Conservation (phyloP, 2,797 vertebrate species). For the Borostomias antarcticus region DNA sequence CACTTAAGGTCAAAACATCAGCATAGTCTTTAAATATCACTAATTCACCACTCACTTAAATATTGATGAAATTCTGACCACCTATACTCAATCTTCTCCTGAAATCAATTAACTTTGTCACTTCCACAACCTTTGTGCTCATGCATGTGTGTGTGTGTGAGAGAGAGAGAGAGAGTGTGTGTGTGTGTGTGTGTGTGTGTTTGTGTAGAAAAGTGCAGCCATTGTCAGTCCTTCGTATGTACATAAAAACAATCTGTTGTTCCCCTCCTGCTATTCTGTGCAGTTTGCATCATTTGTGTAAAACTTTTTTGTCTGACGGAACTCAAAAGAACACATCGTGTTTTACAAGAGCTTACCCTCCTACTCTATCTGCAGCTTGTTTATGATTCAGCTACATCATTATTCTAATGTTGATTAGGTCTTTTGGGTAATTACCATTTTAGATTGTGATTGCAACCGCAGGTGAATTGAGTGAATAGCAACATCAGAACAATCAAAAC, state of each 20-base stretch:
- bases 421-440: slow-evolving; percentile 74
- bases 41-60: slow-evolving; percentile 65
- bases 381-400: slow-evolving; percentile 68
- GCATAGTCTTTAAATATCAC: slow-evolving; percentile 65
- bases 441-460: slow-evolving; percentile 66
- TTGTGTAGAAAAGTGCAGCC: no score
- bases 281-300: no score
- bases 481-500: slow-evolving; percentile 6
- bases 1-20: slow-evolving; percentile 69
- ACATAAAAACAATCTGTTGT: no score
- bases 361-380: slow-evolving; percentile 62
- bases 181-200: no score
- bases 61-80: slow-evolving; percentile 66
- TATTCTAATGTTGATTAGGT: slow-evolving; percentile 74
- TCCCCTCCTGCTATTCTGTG: no score
- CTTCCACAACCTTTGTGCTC: slow-evolving; percentile 24
- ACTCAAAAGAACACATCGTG: slow-evolving; percentile 66
- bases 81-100: slow-evolving; percentile 33
- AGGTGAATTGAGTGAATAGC: slow-evolving; percentile 55
- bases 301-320: slow-evolving; percentile 53
- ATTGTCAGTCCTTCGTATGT: no score
- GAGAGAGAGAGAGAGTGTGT: no score
- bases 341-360: slow-evolving; percentile 69
- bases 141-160: background rate
- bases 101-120: slow-evolving; percentile 63